Evolutionary conservation across 2,113 vertebrate species (phyloP), one percentile per base, ranked within the genome.

Genomic region (Cololabis saira): DNA sequence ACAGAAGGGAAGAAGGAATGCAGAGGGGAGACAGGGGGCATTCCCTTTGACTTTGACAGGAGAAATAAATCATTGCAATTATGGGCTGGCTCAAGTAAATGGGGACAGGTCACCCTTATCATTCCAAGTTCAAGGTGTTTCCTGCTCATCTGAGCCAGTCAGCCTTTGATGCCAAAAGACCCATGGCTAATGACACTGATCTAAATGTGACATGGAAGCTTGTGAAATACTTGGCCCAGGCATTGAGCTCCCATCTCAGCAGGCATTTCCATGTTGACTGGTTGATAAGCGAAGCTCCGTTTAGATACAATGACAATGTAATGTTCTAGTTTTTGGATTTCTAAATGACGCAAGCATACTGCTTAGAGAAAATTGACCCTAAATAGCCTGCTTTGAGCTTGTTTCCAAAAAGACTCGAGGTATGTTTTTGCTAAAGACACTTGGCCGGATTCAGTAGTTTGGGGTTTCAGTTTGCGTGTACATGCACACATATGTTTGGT

Each of bases 51-150:
- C 71, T 86, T 72, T 85, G 87, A 85, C 82, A 86, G 84, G 41
- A 67, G 80, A 86, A 71, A 90, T 91, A 90, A 91, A 90, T 90
- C 84, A 89, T 76, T 41, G 59, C 79, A 91, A 92, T 91, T 91
- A 91, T 87, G 83, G 74, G 80, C 71, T 42, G 50, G 65, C 68
- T 61, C 81, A 59, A 78, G 80, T 81, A 87, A 87, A 84, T 69
- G 74, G 75, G 82, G 82, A 81, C 84, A 76, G 87, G 83, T 88
- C 84, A 89, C 61, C 81, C 84, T 87, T 87, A 88, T 90, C 87
- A 58, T 72, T 70, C 50, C 80, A 77, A 79, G 89, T 85, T 87
- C 88, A 89, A 88, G 77, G 87, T 86, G 81, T 81, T 89, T 88
- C 81, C 86, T 82, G 73, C 63, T 84, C 88, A 78, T 81, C 82